Conservation (phyloP, 2,113 vertebrate genomes). For the Hypomesus transpacificus region DNA sequence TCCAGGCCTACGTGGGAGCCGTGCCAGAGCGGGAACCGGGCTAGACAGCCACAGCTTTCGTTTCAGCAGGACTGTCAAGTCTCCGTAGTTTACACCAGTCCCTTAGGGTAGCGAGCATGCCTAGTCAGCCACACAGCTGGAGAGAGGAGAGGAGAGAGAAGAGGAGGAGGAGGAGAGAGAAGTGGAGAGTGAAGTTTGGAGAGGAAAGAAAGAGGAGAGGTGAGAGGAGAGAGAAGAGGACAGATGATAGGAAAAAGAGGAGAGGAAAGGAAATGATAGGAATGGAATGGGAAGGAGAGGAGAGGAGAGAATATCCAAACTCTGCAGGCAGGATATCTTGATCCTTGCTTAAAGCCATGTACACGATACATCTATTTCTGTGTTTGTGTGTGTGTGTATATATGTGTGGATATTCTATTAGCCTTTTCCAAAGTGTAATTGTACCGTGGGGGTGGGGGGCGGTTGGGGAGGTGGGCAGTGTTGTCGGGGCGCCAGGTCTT, state of each 20-base stretch:
- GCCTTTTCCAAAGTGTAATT: conserved; percentile 73
- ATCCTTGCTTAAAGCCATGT: conserved; percentile 64
- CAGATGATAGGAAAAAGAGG: conserved; percentile 6
- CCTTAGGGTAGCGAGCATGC: not conserved
- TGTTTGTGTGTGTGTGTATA: too few species aligned
- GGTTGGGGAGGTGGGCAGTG: conserved; percentile 35
- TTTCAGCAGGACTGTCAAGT: not conserved
- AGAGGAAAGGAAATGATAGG: conserved; percentile 31
- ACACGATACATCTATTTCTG: too few species aligned
- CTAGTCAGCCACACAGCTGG: not conserved
- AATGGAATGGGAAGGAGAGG: conserved; percentile 1
- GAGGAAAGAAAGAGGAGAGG: conserved; percentile 4
- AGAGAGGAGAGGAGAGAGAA: conserved; percentile 1
- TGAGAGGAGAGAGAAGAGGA: conserved; percentile 6
- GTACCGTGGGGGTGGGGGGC: conserved; percentile 48
- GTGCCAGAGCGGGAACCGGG: not conserved
- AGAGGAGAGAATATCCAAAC: not conserved
- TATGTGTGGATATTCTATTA: conserved; percentile 69
- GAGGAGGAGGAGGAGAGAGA: conserved; percentile 10
- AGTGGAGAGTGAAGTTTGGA: not conserved
- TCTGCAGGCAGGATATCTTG: conserved; percentile 45
- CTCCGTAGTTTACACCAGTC: not conserved
- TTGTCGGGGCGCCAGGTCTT: conserved; percentile 64
- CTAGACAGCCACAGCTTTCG: not conserved
- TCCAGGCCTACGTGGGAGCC: not conserved